Conservation (phyloP, 2,888 invertebrate genomes). For the Chloroclystis v-ata region DNA sequence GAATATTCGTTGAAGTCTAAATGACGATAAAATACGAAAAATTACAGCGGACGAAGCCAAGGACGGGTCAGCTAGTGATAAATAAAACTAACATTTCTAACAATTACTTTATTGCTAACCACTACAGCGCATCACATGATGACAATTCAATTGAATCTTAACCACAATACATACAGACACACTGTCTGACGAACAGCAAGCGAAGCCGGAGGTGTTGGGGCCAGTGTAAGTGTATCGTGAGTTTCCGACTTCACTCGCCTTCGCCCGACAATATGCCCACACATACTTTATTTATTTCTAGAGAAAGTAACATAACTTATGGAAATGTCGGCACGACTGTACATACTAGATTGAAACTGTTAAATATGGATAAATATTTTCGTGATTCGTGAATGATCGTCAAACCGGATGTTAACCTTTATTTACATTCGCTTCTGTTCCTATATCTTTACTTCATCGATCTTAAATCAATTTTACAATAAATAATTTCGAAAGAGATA, state of each 20-base stretch:
- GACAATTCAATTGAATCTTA: conserved; percentile 5
- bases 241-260: conserved; percentile 38
- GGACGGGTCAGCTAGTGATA: too few relatives aligned
- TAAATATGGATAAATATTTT: conserved; percentile 9
- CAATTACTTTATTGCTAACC: conserved; percentile 34
- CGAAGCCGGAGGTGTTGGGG: conserved; percentile 48
- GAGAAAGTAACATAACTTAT: conserved; percentile 1
- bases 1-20: neutral
- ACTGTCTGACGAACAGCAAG: too few relatives aligned
- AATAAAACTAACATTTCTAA: conserved; percentile 40
- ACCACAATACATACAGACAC: too few relatives aligned
- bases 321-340: conserved; percentile 17
- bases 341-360: conserved; percentile 7
- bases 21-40: too few relatives aligned
- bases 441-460: too few relatives aligned
- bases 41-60: too few relatives aligned
- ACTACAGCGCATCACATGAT: conserved; percentile 54
- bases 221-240: conserved; percentile 56
- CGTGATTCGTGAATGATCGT: conserved; percentile 2
- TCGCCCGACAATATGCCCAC: conserved; percentile 29
- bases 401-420: conserved; percentile 6
- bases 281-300: neutral
- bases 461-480: too few relatives aligned
- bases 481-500: too few relatives aligned
- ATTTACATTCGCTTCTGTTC: conserved; percentile 2